These are phyloP conservation scores for Diaperis boleti DNA, from an alignment of 2,888 invertebrate genomes.

Conservation along the genomic window DNA sequence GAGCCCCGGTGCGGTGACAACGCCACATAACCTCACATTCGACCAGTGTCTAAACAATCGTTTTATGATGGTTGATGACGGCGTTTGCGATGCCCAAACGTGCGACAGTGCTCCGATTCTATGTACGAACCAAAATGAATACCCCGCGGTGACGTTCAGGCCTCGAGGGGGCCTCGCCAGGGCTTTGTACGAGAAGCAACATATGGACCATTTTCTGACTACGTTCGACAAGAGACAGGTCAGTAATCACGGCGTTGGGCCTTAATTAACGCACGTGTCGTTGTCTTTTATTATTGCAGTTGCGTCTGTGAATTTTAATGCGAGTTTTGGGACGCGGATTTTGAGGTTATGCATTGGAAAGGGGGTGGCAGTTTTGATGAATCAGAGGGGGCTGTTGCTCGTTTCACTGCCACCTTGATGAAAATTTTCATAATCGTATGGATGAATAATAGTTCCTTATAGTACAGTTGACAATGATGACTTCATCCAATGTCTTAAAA, in stretches of 20 bases:
- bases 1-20: neutral
- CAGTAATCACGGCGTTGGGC: conserved; percentile 56
- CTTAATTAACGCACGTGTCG: neutral
- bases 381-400: no score
- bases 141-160: conserved; percentile 66
- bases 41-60: neutral
- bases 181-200: conserved; percentile 79
- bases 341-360: neutral
- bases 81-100: conserved; percentile 12
- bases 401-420: no score
- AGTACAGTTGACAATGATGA: no score
- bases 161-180: conserved; percentile 80
- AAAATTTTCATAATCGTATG: no score
- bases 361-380: no score
- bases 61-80: conserved; percentile 33
- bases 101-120: neutral
- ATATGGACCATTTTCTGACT: conserved; percentile 76
- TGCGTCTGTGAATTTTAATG: neutral
- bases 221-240: conserved; percentile 79
- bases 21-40: conserved; percentile 48
- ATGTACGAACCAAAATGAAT: neutral
- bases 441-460: no score
- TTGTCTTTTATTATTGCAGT: conserved; percentile 3
- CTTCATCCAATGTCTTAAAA: no score
- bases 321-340: no score